Evolutionary conservation across 2,888 invertebrate species (phyloP), one percentile per base, ranked within the genome.

Genomic region (Hipparchia sbordonii): DNA sequence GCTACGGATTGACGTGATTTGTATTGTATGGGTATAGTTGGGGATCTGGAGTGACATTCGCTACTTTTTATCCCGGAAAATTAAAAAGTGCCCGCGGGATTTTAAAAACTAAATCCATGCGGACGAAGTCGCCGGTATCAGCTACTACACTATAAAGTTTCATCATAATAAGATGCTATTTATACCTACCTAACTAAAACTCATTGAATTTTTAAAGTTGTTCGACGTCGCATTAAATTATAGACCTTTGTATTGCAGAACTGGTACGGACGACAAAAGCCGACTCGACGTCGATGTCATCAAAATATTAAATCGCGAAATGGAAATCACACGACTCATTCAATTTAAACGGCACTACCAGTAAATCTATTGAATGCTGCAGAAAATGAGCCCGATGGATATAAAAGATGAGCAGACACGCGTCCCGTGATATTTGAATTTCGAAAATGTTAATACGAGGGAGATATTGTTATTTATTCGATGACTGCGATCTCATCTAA

Each of bases 261-360:
- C 39, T 39, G 39, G 13, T 10, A 4, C 67, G 54, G 8, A 45
- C 54, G 59, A 67, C 67, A 67, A 59, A 57, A 12, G 67, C 67
- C 57, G 46, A 57, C 48, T 13, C 70, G 52, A 67, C 63, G 52
- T 74, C 54, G 56, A 12, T 60, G 67, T 72, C 61, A 72, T 70
- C 68, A 73, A 70, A 73, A 75, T 72, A 75, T 74, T 70, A 72
- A 72, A 74, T 68, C 72, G 67, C 65, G 54, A 69, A 73, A 75
- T 65, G 67, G 67, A 74, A 71, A 73, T 76, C 54, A 72, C 61
- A 74, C 75, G 73, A 73, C 63, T 66, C 71, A 74, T 76, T 76
- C 71, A 74, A 76, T 74, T 73, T 71, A 73, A 72, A 73, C 73
- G 74, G 72, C 66, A 70, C 71, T 71, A 59, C 70, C 67, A 72